Percentiles rank a stretch among this genome's conserved stretches.
These are phyloP conservation scores for Eonycteris spelaea DNA, from an alignment of 2,113 vertebrate genomes.

Conservation along the genomic window DNA sequence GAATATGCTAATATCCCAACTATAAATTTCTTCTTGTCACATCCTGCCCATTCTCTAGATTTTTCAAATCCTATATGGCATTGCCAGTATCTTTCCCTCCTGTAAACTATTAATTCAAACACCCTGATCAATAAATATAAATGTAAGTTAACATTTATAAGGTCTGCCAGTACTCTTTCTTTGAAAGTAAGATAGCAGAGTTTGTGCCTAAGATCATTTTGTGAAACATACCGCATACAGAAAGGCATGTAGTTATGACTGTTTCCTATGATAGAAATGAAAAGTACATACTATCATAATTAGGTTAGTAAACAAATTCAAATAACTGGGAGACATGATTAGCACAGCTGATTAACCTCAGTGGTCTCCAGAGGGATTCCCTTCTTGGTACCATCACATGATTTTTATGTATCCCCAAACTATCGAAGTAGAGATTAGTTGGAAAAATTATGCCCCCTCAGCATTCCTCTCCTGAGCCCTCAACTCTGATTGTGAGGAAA, in stretches of 20 bases:
- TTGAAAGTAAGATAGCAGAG: background rate
- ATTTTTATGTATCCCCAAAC: background rate
- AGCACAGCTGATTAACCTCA: background rate
- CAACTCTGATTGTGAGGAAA: background rate
- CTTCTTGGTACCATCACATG: too few species aligned
- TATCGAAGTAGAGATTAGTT: background rate
- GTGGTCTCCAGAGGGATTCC: background rate
- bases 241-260: background rate
- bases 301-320: background rate
- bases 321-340: background rate
- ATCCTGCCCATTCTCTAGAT: background rate
- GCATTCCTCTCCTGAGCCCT: rapidly evolving
- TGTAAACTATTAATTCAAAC: background rate
- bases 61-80: background rate
- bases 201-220: background rate
- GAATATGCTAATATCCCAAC: background rate
- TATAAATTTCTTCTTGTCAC: background rate
- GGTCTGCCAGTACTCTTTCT: background rate
- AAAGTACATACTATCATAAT: background rate
- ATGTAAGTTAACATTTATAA: background rate
- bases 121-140: background rate
- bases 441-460: background rate
- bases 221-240: background rate
- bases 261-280: background rate
- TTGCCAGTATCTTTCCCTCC: background rate